phyloP scores from a whole-genome alignment of 2,797 vertebrate species.

The Channallabes apus region DNA sequence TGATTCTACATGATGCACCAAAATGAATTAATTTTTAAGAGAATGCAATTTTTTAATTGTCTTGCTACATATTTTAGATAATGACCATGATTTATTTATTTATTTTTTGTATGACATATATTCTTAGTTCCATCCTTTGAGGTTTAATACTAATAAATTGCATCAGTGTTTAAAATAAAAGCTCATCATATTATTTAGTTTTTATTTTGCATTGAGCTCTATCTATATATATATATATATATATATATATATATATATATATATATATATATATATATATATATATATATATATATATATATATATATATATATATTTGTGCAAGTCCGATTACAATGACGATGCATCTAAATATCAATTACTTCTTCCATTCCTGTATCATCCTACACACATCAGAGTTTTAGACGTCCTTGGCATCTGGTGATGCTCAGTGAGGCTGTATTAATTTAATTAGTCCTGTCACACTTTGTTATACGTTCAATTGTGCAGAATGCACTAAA shows the following conservation, averaged over 20 bases:
- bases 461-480: constrained; percentile 30
- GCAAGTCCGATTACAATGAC: neutral
- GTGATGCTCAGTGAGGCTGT: neutral
- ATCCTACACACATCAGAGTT: neutral
- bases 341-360: neutral
- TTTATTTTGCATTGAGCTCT: neutral
- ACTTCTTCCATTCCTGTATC: neutral
- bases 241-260: no score
- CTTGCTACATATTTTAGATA: no score
- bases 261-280: no score
- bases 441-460: constrained; percentile 41
- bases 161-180: neutral
- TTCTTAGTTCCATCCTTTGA: no score
- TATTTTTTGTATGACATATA: no score
- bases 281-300: no score
- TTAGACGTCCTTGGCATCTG: neutral
- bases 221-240: no score
- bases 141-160: neutral
- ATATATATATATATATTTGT: no score
- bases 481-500: constrained; percentile 19
- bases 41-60: no score
- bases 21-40: no score
- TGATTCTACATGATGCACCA: no score
- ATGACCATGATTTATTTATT: no score
- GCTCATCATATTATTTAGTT: neutral